Conservation (phyloP, 2,888 invertebrate genomes). For the Belgica antarctica region DNA sequence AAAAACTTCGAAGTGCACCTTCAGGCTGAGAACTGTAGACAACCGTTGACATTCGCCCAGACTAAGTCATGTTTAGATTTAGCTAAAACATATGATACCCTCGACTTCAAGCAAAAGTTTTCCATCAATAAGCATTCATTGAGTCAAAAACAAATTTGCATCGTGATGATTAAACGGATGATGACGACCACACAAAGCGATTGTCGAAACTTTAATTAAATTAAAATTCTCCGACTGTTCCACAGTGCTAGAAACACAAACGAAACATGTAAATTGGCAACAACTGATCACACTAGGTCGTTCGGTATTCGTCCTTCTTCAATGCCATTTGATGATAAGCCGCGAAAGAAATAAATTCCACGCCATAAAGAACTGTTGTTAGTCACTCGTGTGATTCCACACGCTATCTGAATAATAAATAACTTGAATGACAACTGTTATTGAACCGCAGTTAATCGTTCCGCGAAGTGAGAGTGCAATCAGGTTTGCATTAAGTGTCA, state of each 20-base stretch:
- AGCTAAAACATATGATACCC: neutral
- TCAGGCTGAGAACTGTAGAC: no score
- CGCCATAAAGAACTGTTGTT: neutral
- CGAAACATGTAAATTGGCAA: neutral
- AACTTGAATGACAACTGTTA: neutral
- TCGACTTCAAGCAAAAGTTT: neutral
- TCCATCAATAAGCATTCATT: no score
- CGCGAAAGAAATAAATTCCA: neutral
- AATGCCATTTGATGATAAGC: neutral
- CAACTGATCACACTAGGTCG: conserved; percentile 10
- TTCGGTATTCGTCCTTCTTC: neutral
- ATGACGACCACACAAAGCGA: neutral
- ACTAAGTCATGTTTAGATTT: neutral
- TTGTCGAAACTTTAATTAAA: neutral
- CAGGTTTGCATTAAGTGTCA: no score
- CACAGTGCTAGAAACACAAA: neutral
- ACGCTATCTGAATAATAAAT: neutral
- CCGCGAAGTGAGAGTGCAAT: no score
- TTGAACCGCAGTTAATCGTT: no score
- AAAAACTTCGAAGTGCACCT: neutral
- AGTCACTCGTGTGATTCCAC: no score
- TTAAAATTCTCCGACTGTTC: neutral
- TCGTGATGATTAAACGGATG: neutral
- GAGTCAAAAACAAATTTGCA: neutral
- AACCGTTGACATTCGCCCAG: neutral